Percentiles rank a stretch among this genome's conserved stretches.
Evolutionary conservation across 2,797 vertebrate genomes (phyloP).

Genomic region (Cheirogaleus major): DNA sequence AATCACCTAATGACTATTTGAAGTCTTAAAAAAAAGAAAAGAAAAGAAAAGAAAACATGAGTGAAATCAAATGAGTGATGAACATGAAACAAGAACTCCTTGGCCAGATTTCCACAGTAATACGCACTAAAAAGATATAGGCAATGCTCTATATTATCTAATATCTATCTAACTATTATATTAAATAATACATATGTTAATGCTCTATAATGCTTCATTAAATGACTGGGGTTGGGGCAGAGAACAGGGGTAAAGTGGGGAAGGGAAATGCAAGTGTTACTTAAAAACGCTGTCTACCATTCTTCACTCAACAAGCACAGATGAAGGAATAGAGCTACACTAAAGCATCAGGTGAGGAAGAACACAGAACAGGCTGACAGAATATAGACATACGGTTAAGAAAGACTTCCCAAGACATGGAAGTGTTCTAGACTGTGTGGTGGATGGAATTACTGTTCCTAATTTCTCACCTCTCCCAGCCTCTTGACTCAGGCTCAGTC

Average conservation of each 20-base stretch:
- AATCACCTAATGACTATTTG: background rate
- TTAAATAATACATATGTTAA: background rate
- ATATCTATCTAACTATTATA: background rate
- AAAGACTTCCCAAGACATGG: background rate
- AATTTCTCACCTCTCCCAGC: background rate
- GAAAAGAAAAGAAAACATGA: background rate
- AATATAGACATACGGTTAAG: background rate
- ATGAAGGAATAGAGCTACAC: background rate
- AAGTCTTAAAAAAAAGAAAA: background rate
- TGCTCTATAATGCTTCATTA: background rate
- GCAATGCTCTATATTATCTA: background rate
- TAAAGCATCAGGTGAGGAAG: background rate
- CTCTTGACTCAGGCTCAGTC: background rate
- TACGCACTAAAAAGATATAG: background rate
- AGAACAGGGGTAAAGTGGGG: background rate
- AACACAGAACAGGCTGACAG: background rate
- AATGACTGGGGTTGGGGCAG: background rate
- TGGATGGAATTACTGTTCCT: background rate
- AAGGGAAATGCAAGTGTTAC: background rate
- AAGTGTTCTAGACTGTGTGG: background rate
- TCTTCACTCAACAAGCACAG: background rate
- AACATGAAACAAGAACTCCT: background rate
- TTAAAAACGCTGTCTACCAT: background rate
- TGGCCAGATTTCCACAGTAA: background rate
- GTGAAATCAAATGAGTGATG: background rate